A percentile compares a stretch with the other conserved stretches of the same genome.
Conservation (phyloP, 2,797 vertebrate genomes). For the Threskiornis aethiopicus region DNA sequence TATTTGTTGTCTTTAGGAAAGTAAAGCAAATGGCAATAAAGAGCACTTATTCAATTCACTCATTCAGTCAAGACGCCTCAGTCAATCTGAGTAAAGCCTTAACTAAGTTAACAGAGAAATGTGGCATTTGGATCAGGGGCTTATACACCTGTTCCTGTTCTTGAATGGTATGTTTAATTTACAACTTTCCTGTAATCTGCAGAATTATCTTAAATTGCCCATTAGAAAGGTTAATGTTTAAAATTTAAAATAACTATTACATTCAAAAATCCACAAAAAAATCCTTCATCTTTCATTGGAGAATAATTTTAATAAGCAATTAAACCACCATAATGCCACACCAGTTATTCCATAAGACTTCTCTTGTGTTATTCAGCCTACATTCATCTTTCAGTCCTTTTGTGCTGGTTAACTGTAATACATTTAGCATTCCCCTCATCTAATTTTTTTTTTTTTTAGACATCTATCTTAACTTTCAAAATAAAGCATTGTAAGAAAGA, state of each 20-base stretch:
- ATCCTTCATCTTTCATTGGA: slow-evolving; percentile 42
- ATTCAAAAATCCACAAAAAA: slow-evolving; percentile 61
- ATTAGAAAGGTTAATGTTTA: slow-evolving; percentile 66
- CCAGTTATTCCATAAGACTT: slow-evolving; percentile 11
- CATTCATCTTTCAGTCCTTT: neutral
- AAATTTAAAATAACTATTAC: slow-evolving; percentile 55
- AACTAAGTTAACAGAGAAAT: slow-evolving; percentile 41
- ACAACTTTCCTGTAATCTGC: slow-evolving; percentile 60
- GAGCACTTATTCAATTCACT: slow-evolving; percentile 9
- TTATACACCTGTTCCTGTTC: slow-evolving; percentile 45
- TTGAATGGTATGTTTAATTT: slow-evolving; percentile 67
- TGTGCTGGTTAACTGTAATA: neutral
- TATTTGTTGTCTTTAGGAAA: neutral
- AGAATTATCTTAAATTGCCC: slow-evolving; percentile 60
- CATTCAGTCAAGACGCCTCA: slow-evolving; percentile 8
- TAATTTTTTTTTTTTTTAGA: neutral
- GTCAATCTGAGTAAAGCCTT: slow-evolving; percentile 43
- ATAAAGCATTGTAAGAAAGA: neutral
- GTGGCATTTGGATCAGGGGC: neutral
- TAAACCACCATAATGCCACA: slow-evolving; percentile 51
- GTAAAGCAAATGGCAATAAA: slow-evolving; percentile 29
- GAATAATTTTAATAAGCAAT: slow-evolving; percentile 57
- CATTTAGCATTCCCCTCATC: neutral
- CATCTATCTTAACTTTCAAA: neutral
- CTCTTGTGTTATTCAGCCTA: slow-evolving; percentile 4